Evolutionary conservation across 2,797 vertebrate species (phyloP), one percentile per base, ranked within the genome.

Genomic region (Tympanoctomys barrerae): DNA sequence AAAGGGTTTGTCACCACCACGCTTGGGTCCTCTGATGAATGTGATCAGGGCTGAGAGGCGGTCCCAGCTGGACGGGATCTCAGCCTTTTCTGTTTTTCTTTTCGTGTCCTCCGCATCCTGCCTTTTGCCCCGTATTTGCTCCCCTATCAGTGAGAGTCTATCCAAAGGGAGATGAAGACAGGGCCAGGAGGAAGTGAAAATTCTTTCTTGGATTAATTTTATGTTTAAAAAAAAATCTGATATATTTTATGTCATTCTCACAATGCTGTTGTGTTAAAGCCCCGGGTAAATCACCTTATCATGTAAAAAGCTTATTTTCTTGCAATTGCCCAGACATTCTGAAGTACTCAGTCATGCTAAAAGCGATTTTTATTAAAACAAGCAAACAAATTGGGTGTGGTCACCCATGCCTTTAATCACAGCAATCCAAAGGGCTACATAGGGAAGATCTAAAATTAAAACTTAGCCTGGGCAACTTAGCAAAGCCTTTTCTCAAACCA

Each of bases 1-100:
- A 94, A 97, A 96, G n/a, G 68, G 94, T 95, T 97, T 97, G 96
- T 96, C 96, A 97, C 87, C 59, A 90, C 31, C 28, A 31, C 49
- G 9, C 68, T 97, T 92, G 96, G 94, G 96, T 97, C 62, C 54
- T 68, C 62, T 94, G 89, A 95, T 94, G 96, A 96, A 94, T 62
- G 46, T 18, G 46, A 90, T 83, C 77, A 70, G 89, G 4, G 14
- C 59, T 91, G 90, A 96, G 77, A 92, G 31, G 54, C 19, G 39
- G 57, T 54, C 86, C 66, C 78, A 54, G 42, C 61, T 87, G 62
- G 54, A 71, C 46, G 93, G 91, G 92, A 97, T 31, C 79, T 94
- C 92, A 89, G 66, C 10, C 62, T 52, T 80, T 84, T 83, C 70
- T 96, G 85, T 96, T 97, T 94, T 92, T 54, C 68, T 92, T 93